A percentile compares a stretch with the other conserved stretches of the same genome.
phyloP scores from a whole-genome alignment of 2,113 vertebrate genomes.

The Notothenia coriiceps region DNA sequence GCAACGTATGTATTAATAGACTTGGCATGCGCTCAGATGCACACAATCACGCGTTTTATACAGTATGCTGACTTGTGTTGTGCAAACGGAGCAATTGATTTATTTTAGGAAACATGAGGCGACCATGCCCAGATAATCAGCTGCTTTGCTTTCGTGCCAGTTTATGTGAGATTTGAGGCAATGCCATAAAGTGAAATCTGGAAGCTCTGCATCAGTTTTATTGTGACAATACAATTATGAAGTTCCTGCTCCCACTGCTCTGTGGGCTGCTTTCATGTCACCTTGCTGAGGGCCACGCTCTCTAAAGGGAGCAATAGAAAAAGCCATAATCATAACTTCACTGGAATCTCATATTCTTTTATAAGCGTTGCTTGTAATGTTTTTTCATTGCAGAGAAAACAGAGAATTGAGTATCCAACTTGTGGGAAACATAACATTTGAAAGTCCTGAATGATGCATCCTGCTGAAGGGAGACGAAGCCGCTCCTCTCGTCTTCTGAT shows the following conservation, averaged over 20 bases:
- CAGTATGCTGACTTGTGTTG: slow-evolving; percentile 33
- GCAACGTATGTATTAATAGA: slow-evolving; percentile 26
- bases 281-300: slow-evolving; percentile 71
- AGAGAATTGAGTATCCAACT: slow-evolving; percentile 63
- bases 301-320: slow-evolving; percentile 72
- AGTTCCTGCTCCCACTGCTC: slow-evolving; percentile 65
- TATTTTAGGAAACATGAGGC: slow-evolving; percentile 29
- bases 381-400: slow-evolving; percentile 71
- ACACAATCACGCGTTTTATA: slow-evolving; percentile 13
- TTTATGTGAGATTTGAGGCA: slow-evolving; percentile 55
- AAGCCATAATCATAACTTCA: slow-evolving; percentile 78
- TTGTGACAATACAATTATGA: slow-evolving; percentile 79
- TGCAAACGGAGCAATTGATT: slow-evolving; percentile 39
- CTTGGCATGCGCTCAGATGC: slow-evolving; percentile 13
- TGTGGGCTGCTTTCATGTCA: slow-evolving; percentile 66
- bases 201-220: slow-evolving; percentile 79
- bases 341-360: slow-evolving; percentile 77
- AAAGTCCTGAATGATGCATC: slow-evolving; percentile 29
- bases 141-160: slow-evolving; percentile 29
- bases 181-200: slow-evolving; percentile 62
- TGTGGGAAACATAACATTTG: slow-evolving; percentile 60
- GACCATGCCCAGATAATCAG: slow-evolving; percentile 30
- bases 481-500: slow-evolving; percentile 36
- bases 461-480: slow-evolving; percentile 17
- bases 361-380: slow-evolving; percentile 67